Base-by-base conservation (phyloP, 2,113 vertebrate genomes). In the Myrmophylax atrothorax region DNA sequence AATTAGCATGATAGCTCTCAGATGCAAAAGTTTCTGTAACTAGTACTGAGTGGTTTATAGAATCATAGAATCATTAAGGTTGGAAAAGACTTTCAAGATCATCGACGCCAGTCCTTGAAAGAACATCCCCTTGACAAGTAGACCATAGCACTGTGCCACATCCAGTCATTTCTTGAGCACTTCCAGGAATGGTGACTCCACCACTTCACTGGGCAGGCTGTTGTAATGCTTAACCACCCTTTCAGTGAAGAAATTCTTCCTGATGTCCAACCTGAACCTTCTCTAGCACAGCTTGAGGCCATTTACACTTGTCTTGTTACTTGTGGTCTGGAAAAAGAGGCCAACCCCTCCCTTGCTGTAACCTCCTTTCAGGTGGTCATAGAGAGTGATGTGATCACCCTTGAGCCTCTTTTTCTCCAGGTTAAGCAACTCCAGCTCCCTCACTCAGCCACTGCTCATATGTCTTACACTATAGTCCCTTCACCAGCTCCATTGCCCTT, bases 401-500 rank as follows among this genome's bases (percentile, higher is more conserved):
- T 15, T 26, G 35, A 60, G 59, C 23, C 56, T 35, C 33, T 35
- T 59, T 59, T 59, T 59, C 14, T 35, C 58, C 50, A 28, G 26
- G 49, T 24, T 49, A 14, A 49, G 24, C 49, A 49, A 25, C 24
- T 49, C 33, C 56, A 58, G 56, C 56, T 23, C 18, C 22, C 33
- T 14, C 9, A 23, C 33, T 14, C 9, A 23, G 5, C 33, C 33
- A 14, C 33, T 58, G 33, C 28, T 19, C 33, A 26, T 35, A 1
- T 33, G 44, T 28, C 37, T 58, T 8, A 23, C 14, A 26, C 17
- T 67, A 10, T 1, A 44, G 33, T 37, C 12, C 44, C 33, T 46
- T 59, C 6, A 1, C 19, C 62, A 52, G 18, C 22, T 52, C 59
- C 0, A 0, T 1, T 67, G 12, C 4, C 37, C 10, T 59, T 33